Conservation (phyloP, 2,113 vertebrate genomes). For the Pluvianellus socialis region DNA sequence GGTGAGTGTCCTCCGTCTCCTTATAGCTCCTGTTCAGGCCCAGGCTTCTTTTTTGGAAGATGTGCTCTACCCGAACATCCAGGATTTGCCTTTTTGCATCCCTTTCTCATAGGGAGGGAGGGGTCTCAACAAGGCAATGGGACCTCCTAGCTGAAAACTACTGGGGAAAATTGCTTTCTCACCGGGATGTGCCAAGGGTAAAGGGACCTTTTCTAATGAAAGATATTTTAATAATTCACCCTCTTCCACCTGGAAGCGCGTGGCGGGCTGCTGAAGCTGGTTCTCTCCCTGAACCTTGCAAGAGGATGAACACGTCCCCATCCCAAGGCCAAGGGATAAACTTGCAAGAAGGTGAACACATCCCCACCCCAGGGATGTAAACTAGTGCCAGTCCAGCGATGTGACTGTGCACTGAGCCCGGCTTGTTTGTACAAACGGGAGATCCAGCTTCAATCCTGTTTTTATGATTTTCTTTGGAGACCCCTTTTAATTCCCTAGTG, state of each 20-base stretch:
- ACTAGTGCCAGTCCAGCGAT: rapidly evolving
- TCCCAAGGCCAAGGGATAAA: too few relatives aligned
- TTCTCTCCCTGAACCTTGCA: not conserved
- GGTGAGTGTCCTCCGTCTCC: not conserved
- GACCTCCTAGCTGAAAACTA: not conserved
- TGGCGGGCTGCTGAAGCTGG: not conserved
- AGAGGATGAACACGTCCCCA: rapidly evolving
- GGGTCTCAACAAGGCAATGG: not conserved
- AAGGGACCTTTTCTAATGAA: not conserved
- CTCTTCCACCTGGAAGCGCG: not conserved
- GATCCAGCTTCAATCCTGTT: not conserved
- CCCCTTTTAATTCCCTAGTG: not conserved
- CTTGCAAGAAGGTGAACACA: rapidly evolving
- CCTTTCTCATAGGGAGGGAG: not conserved
- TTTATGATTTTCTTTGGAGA: not conserved
- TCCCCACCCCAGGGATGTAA: too few relatives aligned
- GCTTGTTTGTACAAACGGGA: not conserved
- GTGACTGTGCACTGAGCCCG: rapidly evolving
- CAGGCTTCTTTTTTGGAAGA: not conserved
- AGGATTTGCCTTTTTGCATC: not conserved
- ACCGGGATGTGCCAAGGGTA: not conserved
- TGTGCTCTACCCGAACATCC: not conserved
- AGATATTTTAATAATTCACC: not conserved
- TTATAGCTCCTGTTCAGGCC: not conserved
- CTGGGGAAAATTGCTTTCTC: not conserved